Percentiles rank a stretch among this genome's conserved stretches.
Conservation (phyloP, 2,797 vertebrate species). For the Clamator glandarius region DNA sequence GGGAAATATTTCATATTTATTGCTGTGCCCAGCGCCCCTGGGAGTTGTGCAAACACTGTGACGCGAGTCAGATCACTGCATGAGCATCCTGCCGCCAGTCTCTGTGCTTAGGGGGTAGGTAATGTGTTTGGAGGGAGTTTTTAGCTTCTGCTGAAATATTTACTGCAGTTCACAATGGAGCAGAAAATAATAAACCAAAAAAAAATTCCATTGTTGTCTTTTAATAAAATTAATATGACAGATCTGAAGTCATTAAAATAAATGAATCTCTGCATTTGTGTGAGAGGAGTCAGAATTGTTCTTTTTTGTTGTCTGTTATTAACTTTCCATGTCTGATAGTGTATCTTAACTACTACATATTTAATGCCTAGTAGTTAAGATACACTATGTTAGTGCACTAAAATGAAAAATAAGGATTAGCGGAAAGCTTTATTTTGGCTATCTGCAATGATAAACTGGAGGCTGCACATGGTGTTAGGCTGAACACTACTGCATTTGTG, state of each 20-base stretch:
- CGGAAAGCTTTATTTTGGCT: neutral
- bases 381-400: neutral
- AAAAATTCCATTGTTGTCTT: constrained; percentile 28
- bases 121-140: constrained; percentile 20
- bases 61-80: constrained; percentile 10
- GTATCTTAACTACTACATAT: neutral
- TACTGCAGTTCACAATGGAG: neutral
- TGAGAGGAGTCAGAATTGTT: neutral
- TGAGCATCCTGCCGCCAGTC: constrained; percentile 69
- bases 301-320: neutral
- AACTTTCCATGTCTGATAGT: neutral
- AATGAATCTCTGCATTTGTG: neutral
- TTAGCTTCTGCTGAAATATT: constrained; percentile 42
- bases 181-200: neutral
- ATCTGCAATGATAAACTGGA: neutral
- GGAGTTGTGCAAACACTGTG: constrained; percentile 50
- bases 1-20: constrained; percentile 70
- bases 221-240: neutral
- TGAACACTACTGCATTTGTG: neutral
- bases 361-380: too few relatives aligned
- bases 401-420: neutral
- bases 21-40: constrained; percentile 20
- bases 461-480: rapidly evolving
- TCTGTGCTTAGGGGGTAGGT: constrained; percentile 1
- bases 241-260: neutral